Evolutionary conservation across 2,113 vertebrate genomes (phyloP).

Genomic region (Semnornis frantzii): DNA sequence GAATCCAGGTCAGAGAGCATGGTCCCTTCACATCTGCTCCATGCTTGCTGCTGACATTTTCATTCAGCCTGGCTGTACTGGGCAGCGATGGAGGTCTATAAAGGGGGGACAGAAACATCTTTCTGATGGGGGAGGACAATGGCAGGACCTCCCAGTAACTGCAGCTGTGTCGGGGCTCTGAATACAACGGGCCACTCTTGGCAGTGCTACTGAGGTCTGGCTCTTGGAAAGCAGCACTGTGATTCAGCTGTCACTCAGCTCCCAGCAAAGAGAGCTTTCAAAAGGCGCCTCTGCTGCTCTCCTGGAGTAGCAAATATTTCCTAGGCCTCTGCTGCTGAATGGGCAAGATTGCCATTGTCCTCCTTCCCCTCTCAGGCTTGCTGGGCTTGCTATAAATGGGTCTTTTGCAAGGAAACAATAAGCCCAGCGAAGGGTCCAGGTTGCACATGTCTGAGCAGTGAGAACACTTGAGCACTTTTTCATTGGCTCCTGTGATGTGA

Average conservation of each 20-base stretch:
- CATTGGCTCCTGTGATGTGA: conserved; percentile 70
- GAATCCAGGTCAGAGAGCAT: conserved; percentile 61
- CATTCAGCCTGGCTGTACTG: conserved; percentile 70
- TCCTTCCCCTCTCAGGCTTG: conserved; percentile 79
- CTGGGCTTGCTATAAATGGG: conserved; percentile 83
- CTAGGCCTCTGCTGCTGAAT: conserved; percentile 81
- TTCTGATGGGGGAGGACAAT: conserved; percentile 83
- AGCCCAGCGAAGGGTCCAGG: conserved; percentile 82
- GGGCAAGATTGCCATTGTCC: conserved; percentile 84
- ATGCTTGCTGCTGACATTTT: conserved; percentile 79
- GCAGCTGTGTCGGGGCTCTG: conserved; percentile 85
- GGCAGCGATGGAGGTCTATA: conserved; percentile 77
- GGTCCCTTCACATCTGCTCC: conserved; percentile 73
- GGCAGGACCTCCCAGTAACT: conserved; percentile 88
- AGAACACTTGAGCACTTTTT: conserved; percentile 76
- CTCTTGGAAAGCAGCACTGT: conserved; percentile 81
- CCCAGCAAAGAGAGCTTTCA: conserved; percentile 80
- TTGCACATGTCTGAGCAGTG: conserved; percentile 85
- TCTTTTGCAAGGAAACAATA: conserved; percentile 89
- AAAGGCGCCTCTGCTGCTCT: conserved; percentile 78
- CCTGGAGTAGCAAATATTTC: conserved; percentile 84
- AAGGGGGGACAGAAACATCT: conserved; percentile 67
- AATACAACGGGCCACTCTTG: conserved; percentile 75
- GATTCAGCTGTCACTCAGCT: conserved; percentile 96
- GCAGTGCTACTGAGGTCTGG: conserved; percentile 70